A percentile compares a stretch with the other conserved stretches of the same genome.
Conservation (phyloP, 1,140 invertebrate genomes). For the Drosophila subobscura region DNA sequence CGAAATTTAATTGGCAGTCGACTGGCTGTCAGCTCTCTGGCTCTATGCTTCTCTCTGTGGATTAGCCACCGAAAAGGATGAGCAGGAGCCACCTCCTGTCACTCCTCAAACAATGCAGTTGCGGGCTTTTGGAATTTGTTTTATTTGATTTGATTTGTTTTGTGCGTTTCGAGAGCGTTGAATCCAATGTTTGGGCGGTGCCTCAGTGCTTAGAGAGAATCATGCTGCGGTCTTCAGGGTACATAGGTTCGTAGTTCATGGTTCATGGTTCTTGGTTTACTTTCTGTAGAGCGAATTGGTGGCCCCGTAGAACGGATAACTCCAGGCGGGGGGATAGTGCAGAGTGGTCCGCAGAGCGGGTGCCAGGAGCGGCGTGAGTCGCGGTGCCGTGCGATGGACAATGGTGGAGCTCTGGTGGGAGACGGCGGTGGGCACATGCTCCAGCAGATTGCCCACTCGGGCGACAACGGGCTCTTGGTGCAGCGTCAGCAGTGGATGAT, state of each 20-base stretch:
- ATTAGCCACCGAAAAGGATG: constrained; percentile 12
- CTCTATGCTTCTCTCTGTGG: background rate
- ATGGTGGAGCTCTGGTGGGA: constrained; percentile 84
- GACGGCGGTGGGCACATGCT: constrained; percentile 68
- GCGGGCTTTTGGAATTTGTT: constrained; percentile 31
- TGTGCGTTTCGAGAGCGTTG: background rate
- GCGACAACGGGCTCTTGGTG: constrained; percentile 36
- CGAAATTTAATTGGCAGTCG: constrained; percentile 67
- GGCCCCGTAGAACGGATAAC: constrained; percentile 20
- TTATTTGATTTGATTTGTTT: background rate
- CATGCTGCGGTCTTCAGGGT: background rate
- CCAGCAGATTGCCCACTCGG: constrained; percentile 46
- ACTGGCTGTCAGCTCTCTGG: constrained; percentile 1
- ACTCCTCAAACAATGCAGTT: background rate
- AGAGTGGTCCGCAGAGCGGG: constrained; percentile 20
- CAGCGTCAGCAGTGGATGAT: constrained; percentile 41
- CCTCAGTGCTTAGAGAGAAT: background rate
- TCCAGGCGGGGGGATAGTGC: constrained; percentile 36
- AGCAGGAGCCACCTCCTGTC: background rate
- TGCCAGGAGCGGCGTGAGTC: constrained; percentile 29
- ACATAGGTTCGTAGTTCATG: too few relatives aligned
- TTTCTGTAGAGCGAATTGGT: constrained; percentile 38
- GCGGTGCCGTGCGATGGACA: constrained; percentile 63
- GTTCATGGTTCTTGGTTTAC: background rate
- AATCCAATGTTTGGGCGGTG: constrained; percentile 2